These are phyloP conservation scores for Enteromius anoplus DNA, from an alignment of 2,797 vertebrate species.

Conservation along the genomic window DNA sequence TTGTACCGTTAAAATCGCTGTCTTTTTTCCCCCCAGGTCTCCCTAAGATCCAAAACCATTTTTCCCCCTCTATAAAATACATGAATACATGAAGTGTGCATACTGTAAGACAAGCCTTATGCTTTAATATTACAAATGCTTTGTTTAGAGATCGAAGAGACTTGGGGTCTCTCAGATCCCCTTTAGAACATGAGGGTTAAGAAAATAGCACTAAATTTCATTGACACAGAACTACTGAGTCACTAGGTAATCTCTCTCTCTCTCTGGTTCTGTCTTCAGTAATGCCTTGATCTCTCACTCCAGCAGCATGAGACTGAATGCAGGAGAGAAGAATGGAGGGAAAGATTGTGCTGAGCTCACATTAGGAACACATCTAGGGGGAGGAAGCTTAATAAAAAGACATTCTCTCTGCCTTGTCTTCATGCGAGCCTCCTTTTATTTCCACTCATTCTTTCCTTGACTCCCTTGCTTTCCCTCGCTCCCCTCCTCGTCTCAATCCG, in stretches of 20 bases:
- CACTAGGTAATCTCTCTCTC: constrained; percentile 6
- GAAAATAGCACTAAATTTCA: not conserved
- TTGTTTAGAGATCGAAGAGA: constrained; percentile 2
- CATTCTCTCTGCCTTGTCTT: constrained; percentile 47
- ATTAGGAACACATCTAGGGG: constrained; percentile 56
- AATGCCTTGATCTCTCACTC: constrained; percentile 29
- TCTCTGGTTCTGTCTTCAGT: constrained; percentile 31
- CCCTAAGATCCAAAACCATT: not conserved
- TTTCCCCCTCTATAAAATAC: no score
- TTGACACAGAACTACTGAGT: constrained; percentile 34
- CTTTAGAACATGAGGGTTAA: not conserved
- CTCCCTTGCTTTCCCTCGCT: constrained; percentile 41
- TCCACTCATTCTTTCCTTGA: constrained; percentile 26
- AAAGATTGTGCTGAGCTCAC: constrained; percentile 57
- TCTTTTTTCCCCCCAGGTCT: no score
- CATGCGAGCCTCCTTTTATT: constrained; percentile 36
- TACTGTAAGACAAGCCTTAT: not conserved
- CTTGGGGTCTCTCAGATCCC: not conserved
- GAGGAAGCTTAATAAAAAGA: constrained; percentile 57
- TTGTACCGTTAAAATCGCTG: no score
- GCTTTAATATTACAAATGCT: not conserved
- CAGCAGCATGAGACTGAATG: constrained; percentile 28
- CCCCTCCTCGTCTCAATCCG: constrained; percentile 37
- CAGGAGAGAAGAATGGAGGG: constrained; percentile 8
- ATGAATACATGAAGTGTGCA: no score